Conservation (phyloP, 2,113 vertebrate species). For the Formicarius rufipectus region DNA sequence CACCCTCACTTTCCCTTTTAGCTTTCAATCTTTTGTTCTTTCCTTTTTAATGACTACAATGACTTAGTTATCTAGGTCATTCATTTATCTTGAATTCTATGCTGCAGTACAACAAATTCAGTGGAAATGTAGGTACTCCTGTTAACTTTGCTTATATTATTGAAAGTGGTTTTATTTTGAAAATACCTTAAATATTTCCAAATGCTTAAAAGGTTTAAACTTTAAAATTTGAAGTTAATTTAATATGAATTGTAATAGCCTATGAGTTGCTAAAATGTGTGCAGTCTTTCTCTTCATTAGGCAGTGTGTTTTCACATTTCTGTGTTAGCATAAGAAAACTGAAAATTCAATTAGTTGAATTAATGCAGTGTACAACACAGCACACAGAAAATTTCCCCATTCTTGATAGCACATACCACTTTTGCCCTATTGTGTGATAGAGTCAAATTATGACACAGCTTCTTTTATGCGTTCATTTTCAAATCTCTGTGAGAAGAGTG, state of each 20-base stretch:
- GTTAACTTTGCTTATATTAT: background rate
- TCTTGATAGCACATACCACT: background rate
- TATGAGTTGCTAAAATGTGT: slow-evolving; percentile 33
- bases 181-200: background rate
- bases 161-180: background rate
- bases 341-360: slow-evolving; percentile 65
- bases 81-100: slow-evolving; percentile 54
- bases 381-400: slow-evolving; percentile 13
- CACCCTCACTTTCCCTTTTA: background rate
- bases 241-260: slow-evolving; percentile 3
- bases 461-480: slow-evolving; percentile 3
- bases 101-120: background rate
- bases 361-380: slow-evolving; percentile 56
- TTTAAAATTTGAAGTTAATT: slow-evolving; percentile 17
- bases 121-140: background rate
- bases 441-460: slow-evolving; percentile 34
- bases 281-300: slow-evolving; percentile 45
- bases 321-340: slow-evolving; percentile 48
- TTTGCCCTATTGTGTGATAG: background rate
- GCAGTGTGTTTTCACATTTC: slow-evolving; percentile 38
- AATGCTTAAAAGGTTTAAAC: background rate
- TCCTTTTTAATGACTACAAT: slow-evolving; percentile 32
- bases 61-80: slow-evolving; percentile 58
- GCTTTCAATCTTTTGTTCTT: slow-evolving; percentile 32
- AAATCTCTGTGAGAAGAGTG: background rate